These are phyloP conservation scores for Tetramorium simillimum DNA, from an alignment of 1,140 invertebrate species.

Conservation along the genomic window DNA sequence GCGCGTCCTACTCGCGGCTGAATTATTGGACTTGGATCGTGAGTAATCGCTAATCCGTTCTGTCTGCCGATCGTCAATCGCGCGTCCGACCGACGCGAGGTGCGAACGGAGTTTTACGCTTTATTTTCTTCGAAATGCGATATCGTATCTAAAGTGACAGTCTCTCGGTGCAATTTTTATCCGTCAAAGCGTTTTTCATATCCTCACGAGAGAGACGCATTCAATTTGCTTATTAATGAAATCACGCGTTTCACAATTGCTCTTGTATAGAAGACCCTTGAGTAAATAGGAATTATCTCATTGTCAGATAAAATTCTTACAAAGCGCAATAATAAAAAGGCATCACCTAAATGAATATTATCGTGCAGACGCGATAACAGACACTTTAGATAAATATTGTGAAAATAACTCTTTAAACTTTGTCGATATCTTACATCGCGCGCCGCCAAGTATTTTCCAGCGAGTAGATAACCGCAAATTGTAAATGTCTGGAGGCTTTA, in stretches of 20 bases:
- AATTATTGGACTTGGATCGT: conserved; percentile 28
- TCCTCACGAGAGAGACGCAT: neutral
- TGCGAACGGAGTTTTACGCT: neutral
- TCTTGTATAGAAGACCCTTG: neutral
- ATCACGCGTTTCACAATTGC: neutral
- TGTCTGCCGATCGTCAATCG: neutral
- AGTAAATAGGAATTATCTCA: neutral
- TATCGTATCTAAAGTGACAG: neutral
- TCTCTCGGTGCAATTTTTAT: neutral
- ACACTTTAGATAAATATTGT: conserved; percentile 23
- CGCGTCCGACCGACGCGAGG: neutral
- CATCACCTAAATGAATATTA: neutral
- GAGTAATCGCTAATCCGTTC: conserved; percentile 28
- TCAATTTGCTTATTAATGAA: neutral
- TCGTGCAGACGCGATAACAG: neutral
- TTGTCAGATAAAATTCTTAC: conserved; percentile 14
- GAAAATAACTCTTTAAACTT: conserved; percentile 23
- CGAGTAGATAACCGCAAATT: neutral
- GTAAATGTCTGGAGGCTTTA: neutral
- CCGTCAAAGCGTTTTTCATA: neutral
- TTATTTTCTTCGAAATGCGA: neutral
- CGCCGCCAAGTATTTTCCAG: neutral
- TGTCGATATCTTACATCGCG: neutral
- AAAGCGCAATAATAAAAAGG: neutral
- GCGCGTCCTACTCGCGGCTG: neutral